Conservation (phyloP, 1,140 invertebrate genomes). For the Trichonephila clavata region DNA sequence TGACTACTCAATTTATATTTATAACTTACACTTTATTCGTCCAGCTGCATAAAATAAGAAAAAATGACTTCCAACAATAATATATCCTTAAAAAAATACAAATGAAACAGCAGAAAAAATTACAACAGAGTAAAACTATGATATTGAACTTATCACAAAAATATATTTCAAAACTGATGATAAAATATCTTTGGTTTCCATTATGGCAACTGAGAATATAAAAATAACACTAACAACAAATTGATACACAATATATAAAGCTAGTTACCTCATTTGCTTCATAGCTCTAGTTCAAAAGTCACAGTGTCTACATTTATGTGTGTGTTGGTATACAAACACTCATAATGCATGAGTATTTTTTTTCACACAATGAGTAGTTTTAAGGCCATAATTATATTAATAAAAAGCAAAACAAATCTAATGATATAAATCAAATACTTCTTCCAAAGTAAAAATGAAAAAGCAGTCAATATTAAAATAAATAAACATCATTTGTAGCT, state of each 20-base stretch:
- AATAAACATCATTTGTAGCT: too few species aligned
- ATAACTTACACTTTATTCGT: not conserved
- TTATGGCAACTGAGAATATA: conserved; percentile 27
- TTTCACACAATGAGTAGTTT: not conserved
- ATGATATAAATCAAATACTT: not conserved
- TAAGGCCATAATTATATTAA: not conserved
- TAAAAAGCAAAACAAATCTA: not conserved
- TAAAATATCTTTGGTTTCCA: conserved; percentile 14
- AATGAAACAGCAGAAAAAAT: conserved; percentile 21
- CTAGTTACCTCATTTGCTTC: not conserved
- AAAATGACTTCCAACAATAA: not conserved
- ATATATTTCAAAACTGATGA: not conserved
- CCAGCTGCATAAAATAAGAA: not conserved
- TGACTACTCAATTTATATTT: not conserved
- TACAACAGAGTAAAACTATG: conserved; percentile 14
- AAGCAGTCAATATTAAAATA: too few species aligned
- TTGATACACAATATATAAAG: conserved; percentile 5
- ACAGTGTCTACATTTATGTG: not conserved
- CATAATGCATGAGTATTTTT: not conserved
- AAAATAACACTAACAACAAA: not conserved
- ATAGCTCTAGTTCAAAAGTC: not conserved
- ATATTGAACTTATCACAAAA: conserved; percentile 19
- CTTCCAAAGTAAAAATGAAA: too few species aligned
- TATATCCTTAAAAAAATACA: conserved; percentile 11
- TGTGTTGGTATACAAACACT: not conserved